Evolutionary conservation across 2,888 invertebrate species (phyloP).

Genomic region (Orthosia incerta): DNA sequence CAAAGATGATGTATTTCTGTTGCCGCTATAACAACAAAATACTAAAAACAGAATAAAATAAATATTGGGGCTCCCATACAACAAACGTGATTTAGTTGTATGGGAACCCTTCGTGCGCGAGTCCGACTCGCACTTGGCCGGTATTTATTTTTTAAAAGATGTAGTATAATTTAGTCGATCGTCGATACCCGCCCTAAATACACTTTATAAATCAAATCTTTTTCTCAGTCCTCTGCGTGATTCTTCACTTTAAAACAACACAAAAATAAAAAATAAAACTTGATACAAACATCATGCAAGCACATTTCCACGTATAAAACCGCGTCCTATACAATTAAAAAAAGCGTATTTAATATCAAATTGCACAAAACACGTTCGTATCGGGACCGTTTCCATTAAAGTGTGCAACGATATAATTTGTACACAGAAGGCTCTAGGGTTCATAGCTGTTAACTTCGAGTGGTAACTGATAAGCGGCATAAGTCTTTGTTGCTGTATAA

Average conservation of each 20-base stretch:
- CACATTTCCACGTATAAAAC: constrained; percentile 46
- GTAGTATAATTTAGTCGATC: background rate
- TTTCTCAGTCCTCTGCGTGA: background rate
- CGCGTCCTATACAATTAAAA: constrained; percentile 54
- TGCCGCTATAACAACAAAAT: too few species aligned
- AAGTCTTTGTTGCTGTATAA: constrained; percentile 82
- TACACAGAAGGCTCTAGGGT: constrained; percentile 67
- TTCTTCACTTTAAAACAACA: constrained; percentile 4
- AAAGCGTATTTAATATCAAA: constrained; percentile 66
- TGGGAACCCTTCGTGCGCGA: too few species aligned
- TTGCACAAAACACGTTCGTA: constrained; percentile 66
- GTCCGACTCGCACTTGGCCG: too few species aligned
- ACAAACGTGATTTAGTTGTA: too few species aligned
- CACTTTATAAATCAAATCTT: background rate
- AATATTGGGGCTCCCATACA: too few species aligned
- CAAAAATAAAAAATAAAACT: constrained; percentile 31
- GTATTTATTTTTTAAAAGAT: too few species aligned
- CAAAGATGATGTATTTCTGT: too few species aligned
- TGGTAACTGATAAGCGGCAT: constrained; percentile 76
- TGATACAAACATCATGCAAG: constrained; percentile 57
- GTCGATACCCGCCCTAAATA: background rate
- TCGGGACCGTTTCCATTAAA: constrained; percentile 68
- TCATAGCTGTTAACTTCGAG: constrained; percentile 69
- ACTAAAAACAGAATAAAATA: too few species aligned
- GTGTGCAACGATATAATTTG: constrained; percentile 74